Evolutionary conservation across 30 jellyfish, hydroid and myxozoan species (phyloP).

Genomic region (Mastigias papua): DNA sequence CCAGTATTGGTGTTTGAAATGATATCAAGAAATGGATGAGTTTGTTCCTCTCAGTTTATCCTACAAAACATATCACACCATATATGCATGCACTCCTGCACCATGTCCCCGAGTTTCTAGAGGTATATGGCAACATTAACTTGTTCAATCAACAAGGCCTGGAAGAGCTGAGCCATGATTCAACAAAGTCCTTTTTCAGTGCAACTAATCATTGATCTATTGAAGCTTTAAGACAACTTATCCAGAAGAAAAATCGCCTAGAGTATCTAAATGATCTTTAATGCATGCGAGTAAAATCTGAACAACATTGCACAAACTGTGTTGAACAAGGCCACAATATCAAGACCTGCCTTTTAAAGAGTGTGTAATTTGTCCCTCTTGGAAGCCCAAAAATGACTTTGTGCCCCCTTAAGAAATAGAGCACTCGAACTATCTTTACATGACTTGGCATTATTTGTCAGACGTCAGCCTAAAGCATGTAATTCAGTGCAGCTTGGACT

Average conservation of each 20-base stretch:
- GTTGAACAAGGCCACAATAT: too few relatives aligned
- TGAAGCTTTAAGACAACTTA: not conserved
- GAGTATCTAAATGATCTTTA: not conserved
- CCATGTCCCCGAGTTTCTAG: not conserved
- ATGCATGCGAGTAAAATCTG: too few relatives aligned
- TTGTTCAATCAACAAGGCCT: not conserved
- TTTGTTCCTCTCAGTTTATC: not conserved
- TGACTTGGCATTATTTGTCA: too few relatives aligned
- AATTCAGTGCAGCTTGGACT: too few relatives aligned
- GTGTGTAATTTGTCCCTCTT: too few relatives aligned
- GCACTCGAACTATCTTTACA: too few relatives aligned
- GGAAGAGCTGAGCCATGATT: not conserved
- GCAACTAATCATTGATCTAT: not conserved
- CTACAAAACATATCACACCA: not conserved
- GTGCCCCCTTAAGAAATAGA: too few relatives aligned
- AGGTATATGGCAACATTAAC: not conserved
- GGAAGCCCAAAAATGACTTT: too few relatives aligned
- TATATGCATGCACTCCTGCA: not conserved
- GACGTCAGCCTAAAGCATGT: too few relatives aligned
- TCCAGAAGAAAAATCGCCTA: not conserved
- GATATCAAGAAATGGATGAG: not conserved
- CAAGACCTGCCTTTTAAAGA: too few relatives aligned
- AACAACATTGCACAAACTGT: too few relatives aligned
- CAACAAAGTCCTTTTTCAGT: not conserved
- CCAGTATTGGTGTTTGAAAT: not conserved